These are phyloP conservation scores for Ophion ventricosus DNA, from an alignment of 2,888 invertebrate species.

Conservation along the genomic window DNA sequence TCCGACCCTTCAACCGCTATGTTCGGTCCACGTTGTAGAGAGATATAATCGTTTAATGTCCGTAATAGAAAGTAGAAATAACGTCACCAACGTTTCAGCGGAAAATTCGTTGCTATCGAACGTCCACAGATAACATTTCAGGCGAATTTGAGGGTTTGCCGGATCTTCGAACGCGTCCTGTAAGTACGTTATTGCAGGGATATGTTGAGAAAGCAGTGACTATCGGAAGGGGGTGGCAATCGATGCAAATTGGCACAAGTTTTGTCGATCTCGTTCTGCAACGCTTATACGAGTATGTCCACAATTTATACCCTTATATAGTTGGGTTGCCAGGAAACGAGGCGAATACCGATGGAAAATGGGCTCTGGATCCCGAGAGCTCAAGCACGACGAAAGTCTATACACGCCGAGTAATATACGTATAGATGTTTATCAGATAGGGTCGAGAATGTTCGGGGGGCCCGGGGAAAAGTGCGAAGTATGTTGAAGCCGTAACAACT, in stretches of 20 bases:
- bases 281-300: constrained; percentile 10
- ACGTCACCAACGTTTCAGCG: no score
- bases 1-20: constrained; percentile 40
- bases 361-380: constrained; percentile 9
- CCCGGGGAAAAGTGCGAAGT: constrained; percentile 23
- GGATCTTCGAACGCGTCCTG: neutral
- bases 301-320: constrained; percentile 58
- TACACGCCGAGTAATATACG: neutral
- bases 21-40: neutral
- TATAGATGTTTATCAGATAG: constrained; percentile 31
- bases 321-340: constrained; percentile 38
- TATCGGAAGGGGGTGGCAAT: constrained; percentile 3
- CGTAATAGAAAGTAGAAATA: neutral
- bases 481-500: constrained; percentile 62
- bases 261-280: constrained; percentile 43
- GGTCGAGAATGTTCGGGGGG: constrained; percentile 46
- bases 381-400: constrained; percentile 31
- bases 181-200: neutral
- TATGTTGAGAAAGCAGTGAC: neutral
- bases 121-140: neutral
- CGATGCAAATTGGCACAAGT: constrained; percentile 59
- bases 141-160: no score
- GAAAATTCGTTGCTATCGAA: neutral
- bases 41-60: constrained; percentile 22
- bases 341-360: constrained; percentile 24